These are phyloP conservation scores for Nebria ingens DNA, from an alignment of 1,140 invertebrate species.

Conservation along the genomic window DNA sequence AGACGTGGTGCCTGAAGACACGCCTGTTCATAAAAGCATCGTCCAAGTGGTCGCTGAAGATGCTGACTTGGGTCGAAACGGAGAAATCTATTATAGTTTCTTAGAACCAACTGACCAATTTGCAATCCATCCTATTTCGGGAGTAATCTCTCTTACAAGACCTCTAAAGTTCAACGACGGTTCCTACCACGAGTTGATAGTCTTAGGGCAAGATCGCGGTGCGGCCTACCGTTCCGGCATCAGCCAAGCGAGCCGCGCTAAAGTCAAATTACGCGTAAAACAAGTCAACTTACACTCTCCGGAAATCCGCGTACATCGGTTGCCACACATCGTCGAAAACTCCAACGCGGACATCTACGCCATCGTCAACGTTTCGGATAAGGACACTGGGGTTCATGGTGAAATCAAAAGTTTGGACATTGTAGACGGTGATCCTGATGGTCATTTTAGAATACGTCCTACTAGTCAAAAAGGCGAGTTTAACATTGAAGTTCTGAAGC, in stretches of 20 bases:
- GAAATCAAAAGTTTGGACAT: constrained; percentile 76
- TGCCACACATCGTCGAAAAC: constrained; percentile 74
- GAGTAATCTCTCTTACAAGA: constrained; percentile 74
- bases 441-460: constrained; percentile 67
- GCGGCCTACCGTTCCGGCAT: constrained; percentile 48
- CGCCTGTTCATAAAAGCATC: constrained; percentile 68
- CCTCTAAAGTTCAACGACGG: constrained; percentile 60
- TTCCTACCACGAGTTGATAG: constrained; percentile 60
- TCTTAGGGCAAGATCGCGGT: constrained; percentile 76
- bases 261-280: constrained; percentile 63
- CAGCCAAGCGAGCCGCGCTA: constrained; percentile 54
- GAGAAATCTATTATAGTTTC: constrained; percentile 94
- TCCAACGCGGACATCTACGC: constrained; percentile 81
- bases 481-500: constrained; percentile 63
- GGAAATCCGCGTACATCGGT: constrained; percentile 65
- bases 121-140: constrained; percentile 84
- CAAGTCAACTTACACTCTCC: constrained; percentile 82
- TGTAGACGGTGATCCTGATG: constrained; percentile 76
- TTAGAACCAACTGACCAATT: constrained; percentile 72
- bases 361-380: constrained; percentile 73
- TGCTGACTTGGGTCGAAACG: constrained; percentile 87
- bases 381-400: constrained; percentile 74
- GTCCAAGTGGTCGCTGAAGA: constrained; percentile 77
- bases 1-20: constrained; percentile 80
- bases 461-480: constrained; percentile 53